Percentiles rank a stretch among this genome's conserved stretches.
phyloP scores from a whole-genome alignment of 2,113 vertebrate species.

The Mus pahari region DNA sequence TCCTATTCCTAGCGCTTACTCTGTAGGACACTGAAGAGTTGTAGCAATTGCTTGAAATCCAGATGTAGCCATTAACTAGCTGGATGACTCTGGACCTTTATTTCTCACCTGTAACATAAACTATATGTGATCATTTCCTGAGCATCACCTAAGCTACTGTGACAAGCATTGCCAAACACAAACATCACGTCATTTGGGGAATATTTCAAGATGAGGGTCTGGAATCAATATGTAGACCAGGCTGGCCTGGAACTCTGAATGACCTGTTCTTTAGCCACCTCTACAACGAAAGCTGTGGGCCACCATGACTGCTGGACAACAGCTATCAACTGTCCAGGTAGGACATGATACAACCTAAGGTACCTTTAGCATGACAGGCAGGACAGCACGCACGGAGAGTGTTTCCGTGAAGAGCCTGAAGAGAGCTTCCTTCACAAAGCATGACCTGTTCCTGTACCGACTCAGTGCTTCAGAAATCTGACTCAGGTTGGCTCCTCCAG shows the following conservation, averaged over 20 bases:
- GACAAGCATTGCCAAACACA: neutral
- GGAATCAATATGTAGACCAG: no score
- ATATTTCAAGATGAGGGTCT: neutral
- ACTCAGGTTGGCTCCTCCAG: conserved; percentile 92
- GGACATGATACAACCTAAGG: neutral
- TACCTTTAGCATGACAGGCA: conserved; percentile 94
- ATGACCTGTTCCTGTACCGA: conserved; percentile 92
- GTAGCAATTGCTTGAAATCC: neutral
- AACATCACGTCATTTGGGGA: neutral
- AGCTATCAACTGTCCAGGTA: neutral
- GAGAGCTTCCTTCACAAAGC: conserved; percentile 93
- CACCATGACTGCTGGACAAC: neutral
- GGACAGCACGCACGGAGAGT: conserved; percentile 89
- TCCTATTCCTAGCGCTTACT: neutral
- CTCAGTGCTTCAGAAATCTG: conserved; percentile 94
- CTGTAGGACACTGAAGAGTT: conserved; percentile 1
- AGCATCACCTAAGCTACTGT: neutral
- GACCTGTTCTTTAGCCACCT: neutral
- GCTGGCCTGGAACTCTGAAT: neutral
- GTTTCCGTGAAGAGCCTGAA: conserved; percentile 93
- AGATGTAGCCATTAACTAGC: conserved; percentile 8
- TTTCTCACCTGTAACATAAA: conserved; percentile 14
- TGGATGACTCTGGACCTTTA: neutral
- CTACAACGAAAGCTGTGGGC: neutral
- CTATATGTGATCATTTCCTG: conserved; percentile 13